A percentile compares a stretch with the other conserved stretches of the same genome.
Conservation (phyloP, 2,888 invertebrate species). For the Colletes collaris region DNA sequence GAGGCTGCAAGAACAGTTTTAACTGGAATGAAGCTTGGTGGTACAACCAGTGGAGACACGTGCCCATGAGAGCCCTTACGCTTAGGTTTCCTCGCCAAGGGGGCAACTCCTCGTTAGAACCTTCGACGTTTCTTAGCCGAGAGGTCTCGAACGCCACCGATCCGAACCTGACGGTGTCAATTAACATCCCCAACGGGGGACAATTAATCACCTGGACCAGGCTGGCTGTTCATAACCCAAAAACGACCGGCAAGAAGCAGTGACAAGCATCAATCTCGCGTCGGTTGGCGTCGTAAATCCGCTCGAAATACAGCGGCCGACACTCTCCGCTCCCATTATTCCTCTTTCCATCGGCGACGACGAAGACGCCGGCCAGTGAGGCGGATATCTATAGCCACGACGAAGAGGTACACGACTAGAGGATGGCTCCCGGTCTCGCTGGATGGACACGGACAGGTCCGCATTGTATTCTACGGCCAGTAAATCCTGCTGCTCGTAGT, state of each 20-base stretch:
- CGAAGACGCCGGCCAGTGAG: slow-evolving; percentile 56
- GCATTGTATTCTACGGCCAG: slow-evolving; percentile 83
- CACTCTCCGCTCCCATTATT: slow-evolving; percentile 51
- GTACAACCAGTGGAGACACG: no score
- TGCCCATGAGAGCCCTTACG: no score
- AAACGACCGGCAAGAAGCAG: slow-evolving; percentile 30
- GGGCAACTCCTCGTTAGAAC: not conserved
- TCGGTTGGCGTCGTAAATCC: slow-evolving; percentile 47
- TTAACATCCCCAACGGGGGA: slow-evolving; percentile 18
- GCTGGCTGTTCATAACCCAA: slow-evolving; percentile 9
- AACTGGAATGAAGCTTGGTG: no score
- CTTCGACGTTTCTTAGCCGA: not conserved
- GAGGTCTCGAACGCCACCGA: not conserved
- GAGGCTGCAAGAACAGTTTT: no score
- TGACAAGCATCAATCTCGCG: slow-evolving; percentile 55
- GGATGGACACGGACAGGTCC: slow-evolving; percentile 82
- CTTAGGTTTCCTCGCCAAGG: no score
- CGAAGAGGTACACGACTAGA: slow-evolving; percentile 75
- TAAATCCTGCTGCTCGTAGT: slow-evolving; percentile 81
- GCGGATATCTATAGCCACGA: slow-evolving; percentile 75
- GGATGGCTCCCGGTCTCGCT: slow-evolving; percentile 75
- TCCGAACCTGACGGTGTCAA: slow-evolving; percentile 23
- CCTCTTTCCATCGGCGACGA: slow-evolving; percentile 42
- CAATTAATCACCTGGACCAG: slow-evolving; percentile 30
- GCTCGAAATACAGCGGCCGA: slow-evolving; percentile 42